These are phyloP conservation scores for Tursiops truncatus DNA, from an alignment of 2,113 vertebrate genomes.

Conservation along the genomic window DNA sequence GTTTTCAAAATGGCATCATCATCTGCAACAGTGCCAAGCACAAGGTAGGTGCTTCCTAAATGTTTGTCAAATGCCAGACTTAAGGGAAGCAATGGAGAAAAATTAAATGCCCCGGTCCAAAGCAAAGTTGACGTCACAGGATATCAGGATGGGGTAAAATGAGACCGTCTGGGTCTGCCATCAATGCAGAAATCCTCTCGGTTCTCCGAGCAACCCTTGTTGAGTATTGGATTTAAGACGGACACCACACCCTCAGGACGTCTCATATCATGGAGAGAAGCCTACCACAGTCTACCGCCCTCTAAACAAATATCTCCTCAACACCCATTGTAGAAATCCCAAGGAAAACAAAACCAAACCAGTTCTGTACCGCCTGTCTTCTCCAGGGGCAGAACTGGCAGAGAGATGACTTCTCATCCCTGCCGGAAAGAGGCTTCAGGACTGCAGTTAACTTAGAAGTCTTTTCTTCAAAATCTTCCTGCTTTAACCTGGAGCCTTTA, in stretches of 20 bases:
- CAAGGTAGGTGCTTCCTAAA: neutral
- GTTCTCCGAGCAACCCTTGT: neutral
- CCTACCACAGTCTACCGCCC: neutral
- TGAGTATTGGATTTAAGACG: neutral
- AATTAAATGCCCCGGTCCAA: rapidly evolving
- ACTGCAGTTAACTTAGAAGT: neutral
- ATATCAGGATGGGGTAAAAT: rapidly evolving
- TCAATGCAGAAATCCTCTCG: neutral
- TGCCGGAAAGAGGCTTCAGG: neutral
- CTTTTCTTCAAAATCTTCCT: neutral
- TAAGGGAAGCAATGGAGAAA: neutral
- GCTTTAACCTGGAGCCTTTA: neutral
- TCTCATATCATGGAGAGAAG: neutral
- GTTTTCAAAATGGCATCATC: neutral
- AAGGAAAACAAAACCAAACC: neutral
- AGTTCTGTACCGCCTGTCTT: too few species aligned
- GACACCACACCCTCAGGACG: neutral
- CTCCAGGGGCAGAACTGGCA: neutral
- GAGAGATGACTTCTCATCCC: neutral
- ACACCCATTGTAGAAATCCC: neutral
- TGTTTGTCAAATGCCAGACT: neutral
- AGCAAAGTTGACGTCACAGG: neutral
- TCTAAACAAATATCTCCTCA: neutral
- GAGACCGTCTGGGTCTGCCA: too few species aligned
- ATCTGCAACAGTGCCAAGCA: neutral